Evolutionary conservation across 2,113 vertebrate genomes (phyloP).

Genomic region (Actinemys pallida): DNA sequence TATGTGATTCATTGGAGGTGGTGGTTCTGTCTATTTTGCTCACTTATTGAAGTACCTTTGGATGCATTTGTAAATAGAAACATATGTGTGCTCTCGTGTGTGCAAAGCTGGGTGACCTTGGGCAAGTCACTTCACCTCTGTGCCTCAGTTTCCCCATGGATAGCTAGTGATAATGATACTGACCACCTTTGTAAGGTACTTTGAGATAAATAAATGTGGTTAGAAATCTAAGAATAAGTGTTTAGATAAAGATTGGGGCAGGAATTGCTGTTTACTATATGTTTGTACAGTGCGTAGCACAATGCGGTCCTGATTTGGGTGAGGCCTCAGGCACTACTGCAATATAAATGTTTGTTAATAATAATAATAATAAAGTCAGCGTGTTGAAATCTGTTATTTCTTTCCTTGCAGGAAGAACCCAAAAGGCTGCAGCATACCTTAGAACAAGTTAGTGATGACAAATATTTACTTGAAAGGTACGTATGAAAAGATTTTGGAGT

Average conservation of each 20-base stretch:
- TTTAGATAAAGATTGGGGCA: not conserved
- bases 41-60: not conserved
- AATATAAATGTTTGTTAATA: not conserved
- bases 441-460: slow-evolving; percentile 84
- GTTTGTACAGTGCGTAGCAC: not conserved
- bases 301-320: not conserved
- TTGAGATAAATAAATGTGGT: not conserved
- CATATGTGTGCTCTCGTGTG: not conserved
- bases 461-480: slow-evolving; percentile 89
- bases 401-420: slow-evolving; percentile 86
- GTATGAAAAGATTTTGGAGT: not conserved
- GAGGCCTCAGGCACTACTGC: not conserved
- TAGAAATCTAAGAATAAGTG: not conserved
- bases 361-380: not conserved
- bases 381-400: not conserved
- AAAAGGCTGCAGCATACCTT: slow-evolving; percentile 86
- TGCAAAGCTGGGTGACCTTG: not conserved
- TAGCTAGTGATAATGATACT: not conserved
- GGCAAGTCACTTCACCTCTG: not conserved
- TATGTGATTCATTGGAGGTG: not conserved
- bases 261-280: not conserved
- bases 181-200: not conserved
- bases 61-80: not conserved
- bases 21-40: not conserved
- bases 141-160: not conserved